Percentiles rank a stretch among this genome's conserved stretches.
Evolutionary conservation across 2,113 vertebrate genomes (phyloP).

Genomic region (Cephalophus harveyi): DNA sequence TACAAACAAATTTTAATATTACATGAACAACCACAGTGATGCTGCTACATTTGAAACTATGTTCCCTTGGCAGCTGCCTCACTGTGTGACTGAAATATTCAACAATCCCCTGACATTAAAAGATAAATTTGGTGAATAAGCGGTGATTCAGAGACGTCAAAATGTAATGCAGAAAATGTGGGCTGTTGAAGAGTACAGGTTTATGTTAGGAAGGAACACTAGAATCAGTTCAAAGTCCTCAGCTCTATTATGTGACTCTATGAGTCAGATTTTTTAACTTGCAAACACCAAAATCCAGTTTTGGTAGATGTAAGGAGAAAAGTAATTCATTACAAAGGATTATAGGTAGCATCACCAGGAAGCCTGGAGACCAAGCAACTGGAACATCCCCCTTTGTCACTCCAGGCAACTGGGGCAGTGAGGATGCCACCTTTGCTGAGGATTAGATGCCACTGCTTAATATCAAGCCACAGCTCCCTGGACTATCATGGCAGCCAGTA

Average conservation of each 20-base stretch:
- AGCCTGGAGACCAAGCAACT: background rate
- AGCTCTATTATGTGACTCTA: background rate
- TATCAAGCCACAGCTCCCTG: background rate
- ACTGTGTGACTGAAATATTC: background rate
- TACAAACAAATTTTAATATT: background rate
- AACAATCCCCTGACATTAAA: background rate
- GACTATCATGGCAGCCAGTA: background rate
- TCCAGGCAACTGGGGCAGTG: background rate
- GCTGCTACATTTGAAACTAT: constrained; percentile 5
- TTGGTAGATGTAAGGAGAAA: background rate
- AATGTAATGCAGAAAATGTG: background rate
- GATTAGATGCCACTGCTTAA: background rate
- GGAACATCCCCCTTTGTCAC: background rate
- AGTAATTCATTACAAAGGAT: background rate
- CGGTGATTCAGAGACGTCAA: background rate
- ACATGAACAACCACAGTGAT: background rate
- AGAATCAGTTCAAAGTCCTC: constrained; percentile 11
- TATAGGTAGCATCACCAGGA: background rate
- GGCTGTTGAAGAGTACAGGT: background rate
- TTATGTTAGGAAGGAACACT: background rate
- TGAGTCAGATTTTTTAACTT: constrained; percentile 22
- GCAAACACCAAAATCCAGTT: background rate
- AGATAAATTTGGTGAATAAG: constrained; percentile 32
- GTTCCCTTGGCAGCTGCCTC: background rate
- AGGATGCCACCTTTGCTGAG: background rate